phyloP scores from a whole-genome alignment of 2,888 invertebrate species.

The Augochlorella aurata region DNA sequence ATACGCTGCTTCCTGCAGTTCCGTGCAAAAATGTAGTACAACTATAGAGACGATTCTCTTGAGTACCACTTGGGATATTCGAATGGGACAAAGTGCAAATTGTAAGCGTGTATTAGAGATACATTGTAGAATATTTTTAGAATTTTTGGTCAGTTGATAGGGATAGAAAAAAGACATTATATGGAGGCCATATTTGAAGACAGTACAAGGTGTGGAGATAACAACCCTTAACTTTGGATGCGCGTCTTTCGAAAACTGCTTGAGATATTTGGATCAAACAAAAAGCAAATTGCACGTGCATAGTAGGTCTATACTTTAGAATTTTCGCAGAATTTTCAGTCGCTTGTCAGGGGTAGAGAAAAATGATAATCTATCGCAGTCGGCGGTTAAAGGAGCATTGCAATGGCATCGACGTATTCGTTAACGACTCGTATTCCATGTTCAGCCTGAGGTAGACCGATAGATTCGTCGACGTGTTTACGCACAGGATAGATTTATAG shows the following conservation, averaged over 20 bases:
- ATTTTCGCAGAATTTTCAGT: too few relatives aligned
- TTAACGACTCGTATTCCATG: too few relatives aligned
- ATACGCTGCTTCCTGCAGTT: too few relatives aligned
- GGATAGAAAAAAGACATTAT: neutral
- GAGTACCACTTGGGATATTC: neutral
- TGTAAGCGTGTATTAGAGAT: neutral
- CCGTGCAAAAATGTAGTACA: too few relatives aligned
- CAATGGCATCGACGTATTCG: too few relatives aligned
- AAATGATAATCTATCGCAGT: neutral
- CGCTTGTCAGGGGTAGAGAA: neutral
- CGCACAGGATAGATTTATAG: slow-evolving; percentile 47
- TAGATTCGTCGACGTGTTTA: slow-evolving; percentile 38
- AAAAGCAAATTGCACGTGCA: neutral
- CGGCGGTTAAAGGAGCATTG: too few relatives aligned
- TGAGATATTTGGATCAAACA: neutral
- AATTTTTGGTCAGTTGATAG: neutral
- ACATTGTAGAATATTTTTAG: neutral
- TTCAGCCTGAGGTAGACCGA: slow-evolving; percentile 3
- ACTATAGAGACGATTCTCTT: neutral
- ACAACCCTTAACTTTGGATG: neutral
- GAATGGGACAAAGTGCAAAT: neutral
- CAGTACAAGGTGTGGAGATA: neutral
- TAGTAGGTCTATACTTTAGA: too few relatives aligned
- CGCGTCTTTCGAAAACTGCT: fast-evolving
- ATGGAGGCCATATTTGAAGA: neutral